Evolutionary conservation across 2,113 vertebrate genomes (phyloP).

Genomic region (Pristiophorus japonicus): DNA sequence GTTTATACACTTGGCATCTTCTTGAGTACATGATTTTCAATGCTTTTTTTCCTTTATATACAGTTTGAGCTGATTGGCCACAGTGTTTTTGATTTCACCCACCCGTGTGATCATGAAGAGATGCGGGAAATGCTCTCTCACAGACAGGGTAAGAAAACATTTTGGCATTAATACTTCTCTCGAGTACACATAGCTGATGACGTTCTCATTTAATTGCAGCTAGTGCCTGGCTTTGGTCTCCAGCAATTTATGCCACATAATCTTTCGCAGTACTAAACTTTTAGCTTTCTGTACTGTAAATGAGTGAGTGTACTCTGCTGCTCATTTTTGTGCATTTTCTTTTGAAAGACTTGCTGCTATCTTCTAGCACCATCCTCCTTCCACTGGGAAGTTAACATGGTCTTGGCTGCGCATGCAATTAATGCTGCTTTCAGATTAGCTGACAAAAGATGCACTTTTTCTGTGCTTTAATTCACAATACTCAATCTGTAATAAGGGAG

Average conservation of each 20-base stretch:
- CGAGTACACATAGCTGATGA: background rate
- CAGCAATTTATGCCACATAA: background rate
- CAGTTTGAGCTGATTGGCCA: slow-evolving; percentile 95
- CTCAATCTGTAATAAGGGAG: background rate
- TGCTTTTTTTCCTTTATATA: slow-evolving; percentile 40
- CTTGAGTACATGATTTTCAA: slow-evolving; percentile 13
- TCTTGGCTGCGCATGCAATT: background rate
- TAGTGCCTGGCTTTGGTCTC: background rate
- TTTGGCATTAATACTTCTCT: slow-evolving; percentile 40
- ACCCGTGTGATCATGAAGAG: slow-evolving; percentile 96
- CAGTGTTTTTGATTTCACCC: slow-evolving; percentile 92
- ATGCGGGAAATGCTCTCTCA: slow-evolving; percentile 90
- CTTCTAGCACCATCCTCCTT: background rate
- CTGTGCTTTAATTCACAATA: background rate
- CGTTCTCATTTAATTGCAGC: background rate
- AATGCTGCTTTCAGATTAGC: background rate
- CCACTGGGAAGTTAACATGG: no score
- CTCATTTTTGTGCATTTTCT: background rate
- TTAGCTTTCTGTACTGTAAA: background rate
- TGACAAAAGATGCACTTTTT: background rate
- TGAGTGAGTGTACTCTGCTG: background rate
- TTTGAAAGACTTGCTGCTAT: background rate
- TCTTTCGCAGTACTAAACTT: background rate
- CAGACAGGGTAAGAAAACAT: slow-evolving; percentile 73
- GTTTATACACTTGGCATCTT: background rate